Conservation (phyloP, 2,888 invertebrate genomes). For the Lasioglossum zephyrum region DNA sequence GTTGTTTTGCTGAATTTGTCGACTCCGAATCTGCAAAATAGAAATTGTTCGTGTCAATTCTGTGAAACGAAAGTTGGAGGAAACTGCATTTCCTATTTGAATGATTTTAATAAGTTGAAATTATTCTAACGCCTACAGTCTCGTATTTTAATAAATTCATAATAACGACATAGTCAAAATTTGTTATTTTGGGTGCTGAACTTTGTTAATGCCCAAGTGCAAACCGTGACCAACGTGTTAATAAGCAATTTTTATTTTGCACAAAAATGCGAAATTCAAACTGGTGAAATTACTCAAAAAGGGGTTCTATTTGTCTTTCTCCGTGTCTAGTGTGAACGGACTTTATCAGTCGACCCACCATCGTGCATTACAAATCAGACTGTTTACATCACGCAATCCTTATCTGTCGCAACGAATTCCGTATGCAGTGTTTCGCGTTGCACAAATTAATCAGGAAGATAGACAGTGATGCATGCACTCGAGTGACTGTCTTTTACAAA, state of each 20-base stretch:
- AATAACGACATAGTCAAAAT: not conserved
- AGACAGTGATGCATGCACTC: not conserved
- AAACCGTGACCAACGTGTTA: no score
- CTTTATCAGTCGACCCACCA: not conserved
- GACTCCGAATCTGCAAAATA: not conserved
- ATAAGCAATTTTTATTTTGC: no score
- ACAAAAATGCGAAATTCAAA: not conserved
- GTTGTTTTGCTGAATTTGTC: not conserved
- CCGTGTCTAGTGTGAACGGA: not conserved
- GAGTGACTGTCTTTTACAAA: not conserved
- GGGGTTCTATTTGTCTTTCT: not conserved
- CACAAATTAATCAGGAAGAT: not conserved
- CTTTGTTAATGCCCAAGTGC: no score
- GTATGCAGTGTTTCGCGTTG: not conserved
- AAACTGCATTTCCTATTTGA: not conserved
- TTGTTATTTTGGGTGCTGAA: no score
- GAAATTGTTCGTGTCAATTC: not conserved
- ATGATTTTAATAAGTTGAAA: not conserved
- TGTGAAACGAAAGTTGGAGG: not conserved
- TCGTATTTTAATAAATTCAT: not conserved
- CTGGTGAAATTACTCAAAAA: conserved; percentile 20
- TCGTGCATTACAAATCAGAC: not conserved
- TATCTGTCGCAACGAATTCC: not conserved
- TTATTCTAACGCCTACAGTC: no score
- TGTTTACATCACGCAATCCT: not conserved